Conservation (phyloP, 2,113 vertebrate genomes). For the Oreochromis tanganicae region DNA sequence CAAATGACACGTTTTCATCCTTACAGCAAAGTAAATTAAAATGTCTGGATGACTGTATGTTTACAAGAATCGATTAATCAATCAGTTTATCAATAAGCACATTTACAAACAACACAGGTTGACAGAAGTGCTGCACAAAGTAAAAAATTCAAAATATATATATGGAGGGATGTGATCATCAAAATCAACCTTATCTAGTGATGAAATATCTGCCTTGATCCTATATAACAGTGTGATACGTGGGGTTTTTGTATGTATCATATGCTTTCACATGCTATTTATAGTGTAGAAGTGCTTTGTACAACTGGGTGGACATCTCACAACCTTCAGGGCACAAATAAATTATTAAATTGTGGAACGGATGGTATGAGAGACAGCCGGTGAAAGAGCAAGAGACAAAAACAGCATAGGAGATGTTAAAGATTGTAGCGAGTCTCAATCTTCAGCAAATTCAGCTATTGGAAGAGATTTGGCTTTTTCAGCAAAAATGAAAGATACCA, state of each 20-base stretch:
- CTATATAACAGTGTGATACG: background rate
- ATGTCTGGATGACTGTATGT: background rate
- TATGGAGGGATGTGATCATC: background rate
- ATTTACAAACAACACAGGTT: background rate
- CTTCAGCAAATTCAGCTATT: background rate
- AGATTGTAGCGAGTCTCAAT: background rate
- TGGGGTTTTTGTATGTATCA: background rate
- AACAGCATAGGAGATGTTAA: background rate
- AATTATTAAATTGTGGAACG: constrained; percentile 10
- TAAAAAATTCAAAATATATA: fast-evolving
- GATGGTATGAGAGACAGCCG: background rate
- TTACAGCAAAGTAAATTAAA: background rate
- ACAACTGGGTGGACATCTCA: background rate
- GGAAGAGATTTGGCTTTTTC: background rate
- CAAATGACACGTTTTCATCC: background rate
- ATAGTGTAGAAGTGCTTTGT: background rate
- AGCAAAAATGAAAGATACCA: background rate
- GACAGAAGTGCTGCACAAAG: background rate
- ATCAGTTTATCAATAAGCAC: background rate
- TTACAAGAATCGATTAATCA: background rate
- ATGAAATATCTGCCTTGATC: background rate
- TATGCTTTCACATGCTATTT: background rate
- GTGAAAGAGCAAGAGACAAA: background rate
- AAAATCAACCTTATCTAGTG: background rate
- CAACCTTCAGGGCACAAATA: background rate